phyloP scores from a whole-genome alignment of 1,140 invertebrate species.

The Caenorhabditis inopinata region DNA sequence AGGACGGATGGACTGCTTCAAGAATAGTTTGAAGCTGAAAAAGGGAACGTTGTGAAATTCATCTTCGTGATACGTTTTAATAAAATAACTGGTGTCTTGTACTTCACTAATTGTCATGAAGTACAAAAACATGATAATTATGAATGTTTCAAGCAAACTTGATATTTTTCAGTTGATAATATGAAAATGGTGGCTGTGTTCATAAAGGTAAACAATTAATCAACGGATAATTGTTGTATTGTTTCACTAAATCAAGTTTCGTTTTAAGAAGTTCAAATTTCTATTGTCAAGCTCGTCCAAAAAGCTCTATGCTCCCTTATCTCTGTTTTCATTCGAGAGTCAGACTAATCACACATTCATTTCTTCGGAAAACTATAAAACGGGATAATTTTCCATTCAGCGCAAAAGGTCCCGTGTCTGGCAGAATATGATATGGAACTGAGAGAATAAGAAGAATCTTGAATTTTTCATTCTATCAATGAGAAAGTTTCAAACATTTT shows the following conservation, averaged over 20 bases:
- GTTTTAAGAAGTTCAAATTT: too few relatives aligned
- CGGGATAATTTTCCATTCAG: constrained; percentile 22
- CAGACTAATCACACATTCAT: constrained; percentile 23
- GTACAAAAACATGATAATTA: too few relatives aligned
- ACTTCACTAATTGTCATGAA: too few relatives aligned
- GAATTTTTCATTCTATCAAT: neutral
- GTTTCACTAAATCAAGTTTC: too few relatives aligned
- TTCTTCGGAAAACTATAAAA: constrained; percentile 31
- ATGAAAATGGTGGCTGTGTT: too few relatives aligned
- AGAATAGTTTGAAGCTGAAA: constrained; percentile 65
- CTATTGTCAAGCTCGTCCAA: neutral
- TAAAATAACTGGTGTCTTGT: too few relatives aligned
- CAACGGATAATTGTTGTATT: too few relatives aligned
- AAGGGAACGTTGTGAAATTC: too few relatives aligned
- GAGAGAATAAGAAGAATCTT: neutral
- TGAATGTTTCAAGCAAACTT: too few relatives aligned
- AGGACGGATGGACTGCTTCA: constrained; percentile 61
- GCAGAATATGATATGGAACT: neutral
- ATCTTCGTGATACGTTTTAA: too few relatives aligned
- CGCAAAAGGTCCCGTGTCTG: neutral
- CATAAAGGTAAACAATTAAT: too few relatives aligned
- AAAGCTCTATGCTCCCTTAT: neutral
- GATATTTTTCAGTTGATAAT: too few relatives aligned
- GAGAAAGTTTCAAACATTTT: neutral
- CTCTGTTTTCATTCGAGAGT: neutral